Evolutionary conservation across 1,140 invertebrate genomes (phyloP).

Genomic region (Dolichoris vasculosae): DNA sequence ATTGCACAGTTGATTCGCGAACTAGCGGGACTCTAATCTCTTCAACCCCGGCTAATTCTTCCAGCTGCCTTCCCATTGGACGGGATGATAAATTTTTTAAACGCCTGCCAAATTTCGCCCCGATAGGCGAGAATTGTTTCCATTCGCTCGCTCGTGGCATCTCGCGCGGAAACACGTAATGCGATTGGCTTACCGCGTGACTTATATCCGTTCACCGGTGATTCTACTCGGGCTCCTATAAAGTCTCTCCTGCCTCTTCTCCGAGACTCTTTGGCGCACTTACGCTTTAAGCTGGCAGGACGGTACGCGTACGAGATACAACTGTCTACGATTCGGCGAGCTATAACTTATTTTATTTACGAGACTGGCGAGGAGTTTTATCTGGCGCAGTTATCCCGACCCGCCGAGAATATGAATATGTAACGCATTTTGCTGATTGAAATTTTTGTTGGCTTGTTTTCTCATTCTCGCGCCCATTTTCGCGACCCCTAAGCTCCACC

Average conservation of each 20-base stretch:
- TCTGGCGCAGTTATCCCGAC: too few species aligned
- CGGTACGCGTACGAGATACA: constrained; percentile 7
- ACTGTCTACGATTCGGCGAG: constrained; percentile 45
- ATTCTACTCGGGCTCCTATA: background rate
- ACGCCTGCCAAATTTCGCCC: background rate
- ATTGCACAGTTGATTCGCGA: background rate
- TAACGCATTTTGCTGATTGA: constrained; percentile 74
- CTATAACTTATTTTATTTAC: constrained; percentile 57
- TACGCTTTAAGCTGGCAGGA: constrained; percentile 20
- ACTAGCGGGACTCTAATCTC: background rate
- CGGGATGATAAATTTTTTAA: background rate
- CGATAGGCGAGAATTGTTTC: too few species aligned
- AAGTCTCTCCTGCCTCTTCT: constrained; percentile 14
- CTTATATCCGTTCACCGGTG: constrained; percentile 8
- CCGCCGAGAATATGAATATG: constrained; percentile 65
- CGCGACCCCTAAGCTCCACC: background rate
- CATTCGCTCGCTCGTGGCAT: too few species aligned
- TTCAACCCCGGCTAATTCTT: too few species aligned
- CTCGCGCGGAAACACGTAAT: background rate
- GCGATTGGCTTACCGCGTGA: background rate
- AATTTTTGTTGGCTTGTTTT: constrained; percentile 70
- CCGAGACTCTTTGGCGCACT: constrained; percentile 40
- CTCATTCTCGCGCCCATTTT: constrained; percentile 38
- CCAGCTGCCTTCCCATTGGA: background rate
- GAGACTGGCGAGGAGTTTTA: constrained; percentile 1